Conservation (phyloP, 2,797 vertebrate species). For the Coilia nasus region DNA sequence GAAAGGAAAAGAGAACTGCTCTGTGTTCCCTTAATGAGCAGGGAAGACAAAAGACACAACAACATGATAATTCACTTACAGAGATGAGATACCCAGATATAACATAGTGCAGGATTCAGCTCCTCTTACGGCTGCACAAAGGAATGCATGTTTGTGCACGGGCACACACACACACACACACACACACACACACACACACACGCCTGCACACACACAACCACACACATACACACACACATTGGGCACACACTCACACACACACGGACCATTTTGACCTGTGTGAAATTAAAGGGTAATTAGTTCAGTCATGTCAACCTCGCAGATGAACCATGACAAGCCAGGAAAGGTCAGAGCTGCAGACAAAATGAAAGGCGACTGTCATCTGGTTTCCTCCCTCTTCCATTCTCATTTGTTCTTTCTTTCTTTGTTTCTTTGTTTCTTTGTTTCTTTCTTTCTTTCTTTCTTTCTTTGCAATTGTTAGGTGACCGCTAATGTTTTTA, state of each 20-base stretch:
- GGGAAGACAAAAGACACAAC: not conserved
- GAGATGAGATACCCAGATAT: not conserved
- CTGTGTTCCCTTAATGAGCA: not conserved
- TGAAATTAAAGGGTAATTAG: slow-evolving; percentile 29
- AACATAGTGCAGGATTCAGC: not conserved
- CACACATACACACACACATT: not conserved
- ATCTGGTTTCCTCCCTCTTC: not conserved
- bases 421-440: not conserved
- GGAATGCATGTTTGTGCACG: not conserved
- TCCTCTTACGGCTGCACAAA: not conserved
- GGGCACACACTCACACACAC: not conserved
- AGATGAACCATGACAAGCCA: slow-evolving; percentile 14
- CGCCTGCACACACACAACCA: not conserved
- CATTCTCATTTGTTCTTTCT: not conserved
- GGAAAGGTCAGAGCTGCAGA: slow-evolving; percentile 29
- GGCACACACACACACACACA: not conserved
- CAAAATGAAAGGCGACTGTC: not conserved
- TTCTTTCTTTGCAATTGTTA: not conserved
- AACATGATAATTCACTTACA: slow-evolving; percentile 19
- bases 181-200: slow-evolving; percentile 2
- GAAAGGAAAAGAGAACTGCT: not conserved
- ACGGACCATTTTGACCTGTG: not conserved
- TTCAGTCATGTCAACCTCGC: slow-evolving; percentile 29
- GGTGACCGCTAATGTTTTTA: not conserved
- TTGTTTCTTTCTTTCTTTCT: not conserved